Percentiles rank a stretch among this genome's conserved stretches.
phyloP scores from a whole-genome alignment of 2,888 invertebrate species.

The Caenorhabditis doughertyi region DNA sequence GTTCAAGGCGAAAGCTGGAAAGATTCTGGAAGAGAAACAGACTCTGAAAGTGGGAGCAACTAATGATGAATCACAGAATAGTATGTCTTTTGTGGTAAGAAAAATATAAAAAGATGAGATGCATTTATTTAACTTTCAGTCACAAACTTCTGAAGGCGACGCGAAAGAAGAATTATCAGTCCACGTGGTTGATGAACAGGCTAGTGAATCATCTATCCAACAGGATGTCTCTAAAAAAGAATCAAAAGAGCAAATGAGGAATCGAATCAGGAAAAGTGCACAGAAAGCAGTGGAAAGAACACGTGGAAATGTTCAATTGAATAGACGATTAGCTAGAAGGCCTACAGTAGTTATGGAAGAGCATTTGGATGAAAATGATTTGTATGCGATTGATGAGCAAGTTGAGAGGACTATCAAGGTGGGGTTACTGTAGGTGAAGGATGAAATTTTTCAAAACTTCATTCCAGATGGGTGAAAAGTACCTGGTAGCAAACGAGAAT shows the following conservation, averaged over 20 bases:
- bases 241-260: slow-evolving; percentile 57
- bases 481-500: slow-evolving; percentile 11
- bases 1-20: slow-evolving; percentile 69
- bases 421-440: background rate
- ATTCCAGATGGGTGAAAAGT: slow-evolving; percentile 58
- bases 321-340: slow-evolving; percentile 66
- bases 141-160: slow-evolving; percentile 52
- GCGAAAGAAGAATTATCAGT: slow-evolving; percentile 48
- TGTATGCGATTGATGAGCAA: slow-evolving; percentile 71
- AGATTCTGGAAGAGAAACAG: slow-evolving; percentile 67
- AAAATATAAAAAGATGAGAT: background rate
- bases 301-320: slow-evolving; percentile 77
- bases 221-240: slow-evolving; percentile 28
- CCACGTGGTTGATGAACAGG: slow-evolving; percentile 40
- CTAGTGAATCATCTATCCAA: slow-evolving; percentile 53
- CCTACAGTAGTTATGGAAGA: slow-evolving; percentile 68
- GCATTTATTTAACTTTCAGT: slow-evolving; percentile 27
- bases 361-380: slow-evolving; percentile 66
- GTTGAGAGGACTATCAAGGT: slow-evolving; percentile 71
- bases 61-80: slow-evolving; percentile 33
- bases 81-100: slow-evolving; percentile 41
- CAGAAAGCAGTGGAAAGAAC: slow-evolving; percentile 75
- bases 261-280: slow-evolving; percentile 60
- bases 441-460: background rate
- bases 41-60: slow-evolving; percentile 28